phyloP scores from a whole-genome alignment of 1,140 invertebrate species.

The Ridgeia piscesae region DNA sequence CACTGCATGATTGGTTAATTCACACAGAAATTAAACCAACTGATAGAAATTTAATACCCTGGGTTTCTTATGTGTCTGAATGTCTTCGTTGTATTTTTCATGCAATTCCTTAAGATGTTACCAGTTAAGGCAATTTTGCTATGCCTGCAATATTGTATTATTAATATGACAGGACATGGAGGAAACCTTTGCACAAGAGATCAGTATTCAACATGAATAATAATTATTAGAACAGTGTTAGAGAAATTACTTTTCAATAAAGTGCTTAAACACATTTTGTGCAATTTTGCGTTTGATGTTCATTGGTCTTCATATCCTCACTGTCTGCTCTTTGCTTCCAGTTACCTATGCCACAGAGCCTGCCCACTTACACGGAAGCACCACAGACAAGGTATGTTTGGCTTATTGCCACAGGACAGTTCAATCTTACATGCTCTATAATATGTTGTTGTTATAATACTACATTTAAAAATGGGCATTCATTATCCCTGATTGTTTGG shows the following conservation, averaged over 20 bases:
- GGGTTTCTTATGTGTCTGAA: background rate
- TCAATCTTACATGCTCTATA: background rate
- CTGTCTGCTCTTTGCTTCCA: slow-evolving; percentile 30
- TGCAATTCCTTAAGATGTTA: background rate
- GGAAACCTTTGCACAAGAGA: background rate
- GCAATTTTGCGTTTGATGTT: background rate
- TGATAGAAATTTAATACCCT: background rate
- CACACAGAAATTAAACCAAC: background rate
- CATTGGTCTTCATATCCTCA: background rate
- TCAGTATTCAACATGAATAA: background rate
- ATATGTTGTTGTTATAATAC: background rate
- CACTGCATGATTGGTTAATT: too few relatives aligned
- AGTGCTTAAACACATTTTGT: background rate
- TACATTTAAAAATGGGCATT: too few relatives aligned
- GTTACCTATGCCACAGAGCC: slow-evolving; percentile 86
- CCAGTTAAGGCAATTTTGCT: background rate
- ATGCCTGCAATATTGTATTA: background rate
- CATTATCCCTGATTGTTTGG: too few relatives aligned
- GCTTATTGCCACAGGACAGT: background rate
- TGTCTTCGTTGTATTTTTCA: background rate
- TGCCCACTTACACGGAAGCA: slow-evolving; percentile 62
- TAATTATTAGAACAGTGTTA: background rate
- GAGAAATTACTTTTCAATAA: too few relatives aligned
- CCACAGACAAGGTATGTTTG: slow-evolving; percentile 40
- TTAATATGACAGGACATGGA: background rate